Evolutionary conservation across 2,797 vertebrate species (phyloP).

Genomic region (Sylvia borin): DNA sequence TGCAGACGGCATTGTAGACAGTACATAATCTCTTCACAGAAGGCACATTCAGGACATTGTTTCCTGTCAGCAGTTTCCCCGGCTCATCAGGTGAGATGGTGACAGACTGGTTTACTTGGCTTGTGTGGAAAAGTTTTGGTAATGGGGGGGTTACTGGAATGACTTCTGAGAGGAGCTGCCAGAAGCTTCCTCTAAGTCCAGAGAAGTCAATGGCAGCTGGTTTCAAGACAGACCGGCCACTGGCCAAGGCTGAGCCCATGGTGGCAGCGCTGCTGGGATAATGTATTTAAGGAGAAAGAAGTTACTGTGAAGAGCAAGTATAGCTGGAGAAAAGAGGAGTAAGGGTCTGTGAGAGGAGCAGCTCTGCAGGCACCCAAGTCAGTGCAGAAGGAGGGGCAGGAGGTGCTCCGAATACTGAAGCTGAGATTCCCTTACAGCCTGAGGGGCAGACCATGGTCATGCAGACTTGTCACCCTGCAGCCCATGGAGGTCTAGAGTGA

Average conservation of each 20-base stretch:
- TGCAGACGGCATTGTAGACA: not conserved
- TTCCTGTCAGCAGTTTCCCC: not conserved
- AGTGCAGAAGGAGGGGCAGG: not conserved
- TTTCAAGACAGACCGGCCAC: not conserved
- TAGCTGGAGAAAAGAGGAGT: not conserved
- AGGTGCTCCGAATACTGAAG: not conserved
- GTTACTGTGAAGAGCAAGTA: not conserved
- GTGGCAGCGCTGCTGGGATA: not conserved
- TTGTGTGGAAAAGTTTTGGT: not conserved
- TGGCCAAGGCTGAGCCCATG: not conserved
- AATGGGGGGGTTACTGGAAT: fast-evolving
- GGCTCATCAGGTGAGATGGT: not conserved
- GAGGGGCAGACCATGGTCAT: too few relatives aligned
- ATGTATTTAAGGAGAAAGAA: not conserved
- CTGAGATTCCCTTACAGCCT: not conserved
- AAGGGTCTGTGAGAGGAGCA: not conserved
- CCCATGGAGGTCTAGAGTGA: not conserved
- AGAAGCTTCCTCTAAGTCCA: not conserved
- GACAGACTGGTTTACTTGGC: not conserved
- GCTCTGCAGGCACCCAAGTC: not conserved
- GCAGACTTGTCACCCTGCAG: not conserved
- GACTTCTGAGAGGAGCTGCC: not conserved
- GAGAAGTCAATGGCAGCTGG: not conserved
- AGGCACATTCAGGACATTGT: not conserved
- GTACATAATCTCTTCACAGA: not conserved